Conservation (phyloP, 2,797 vertebrate species). For the Scleropages formosus region DNA sequence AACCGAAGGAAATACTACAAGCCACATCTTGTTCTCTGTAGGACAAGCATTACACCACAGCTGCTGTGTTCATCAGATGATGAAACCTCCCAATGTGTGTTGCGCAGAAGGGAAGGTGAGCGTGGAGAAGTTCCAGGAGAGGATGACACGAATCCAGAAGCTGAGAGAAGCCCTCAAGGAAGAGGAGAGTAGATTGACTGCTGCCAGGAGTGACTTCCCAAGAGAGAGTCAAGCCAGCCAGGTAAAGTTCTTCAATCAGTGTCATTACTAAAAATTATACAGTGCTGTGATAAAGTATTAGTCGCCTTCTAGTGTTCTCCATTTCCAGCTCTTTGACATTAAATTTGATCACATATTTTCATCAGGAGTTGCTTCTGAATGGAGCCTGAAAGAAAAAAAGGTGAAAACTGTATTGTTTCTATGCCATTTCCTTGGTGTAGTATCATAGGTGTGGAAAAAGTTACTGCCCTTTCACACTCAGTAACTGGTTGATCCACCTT, state of each 20-base stretch:
- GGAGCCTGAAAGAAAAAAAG: too few relatives aligned
- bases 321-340: too few relatives aligned
- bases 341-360: too few relatives aligned
- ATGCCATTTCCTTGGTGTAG: too few relatives aligned
- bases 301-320: too few relatives aligned
- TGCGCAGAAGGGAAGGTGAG: constrained; percentile 60
- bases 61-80: not conserved
- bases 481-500: too few relatives aligned
- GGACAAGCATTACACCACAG: not conserved
- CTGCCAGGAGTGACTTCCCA: constrained; percentile 42
- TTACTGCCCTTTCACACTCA: too few relatives aligned
- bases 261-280: not conserved
- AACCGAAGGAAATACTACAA: too few relatives aligned
- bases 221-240: constrained; percentile 31
- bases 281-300: too few relatives aligned
- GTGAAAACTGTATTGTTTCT: too few relatives aligned
- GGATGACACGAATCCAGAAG: constrained; percentile 62
- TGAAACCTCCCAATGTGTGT: constrained; percentile 12
- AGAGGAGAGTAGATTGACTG: constrained; percentile 46
- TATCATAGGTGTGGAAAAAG: too few relatives aligned
- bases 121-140: constrained; percentile 58
- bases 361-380: too few relatives aligned
- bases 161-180: constrained; percentile 61
- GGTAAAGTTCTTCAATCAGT: not conserved
- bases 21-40: not conserved